Conservation (phyloP, 2,113 vertebrate species). For the Pipra filicauda region DNA sequence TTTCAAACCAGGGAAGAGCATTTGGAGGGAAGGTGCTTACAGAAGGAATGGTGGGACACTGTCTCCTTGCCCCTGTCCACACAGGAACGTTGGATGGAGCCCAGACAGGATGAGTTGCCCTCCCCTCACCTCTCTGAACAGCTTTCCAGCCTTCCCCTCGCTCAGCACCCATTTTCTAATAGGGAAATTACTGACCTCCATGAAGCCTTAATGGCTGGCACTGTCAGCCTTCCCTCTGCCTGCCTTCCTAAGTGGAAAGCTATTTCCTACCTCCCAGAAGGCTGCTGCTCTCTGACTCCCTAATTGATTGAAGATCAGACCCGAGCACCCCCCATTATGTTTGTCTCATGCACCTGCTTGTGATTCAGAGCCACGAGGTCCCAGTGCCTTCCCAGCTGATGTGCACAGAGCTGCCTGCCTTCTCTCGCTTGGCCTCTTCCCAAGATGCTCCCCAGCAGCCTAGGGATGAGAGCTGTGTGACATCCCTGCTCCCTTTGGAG, state of each 20-base stretch:
- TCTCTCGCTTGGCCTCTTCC: background rate
- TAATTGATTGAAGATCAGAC: slow-evolving; percentile 43
- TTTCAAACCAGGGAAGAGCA: background rate
- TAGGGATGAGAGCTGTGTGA: background rate
- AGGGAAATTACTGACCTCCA: background rate
- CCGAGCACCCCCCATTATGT: background rate
- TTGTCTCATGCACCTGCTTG: background rate
- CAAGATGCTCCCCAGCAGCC: background rate
- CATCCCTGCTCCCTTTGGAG: background rate
- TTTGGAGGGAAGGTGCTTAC: background rate
- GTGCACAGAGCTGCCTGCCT: background rate
- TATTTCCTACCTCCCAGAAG: slow-evolving; percentile 14
- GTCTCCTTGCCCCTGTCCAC: background rate
- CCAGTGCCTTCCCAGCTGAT: background rate
- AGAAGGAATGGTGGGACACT: background rate
- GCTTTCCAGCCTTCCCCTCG: background rate
- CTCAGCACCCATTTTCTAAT: background rate
- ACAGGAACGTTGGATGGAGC: background rate
- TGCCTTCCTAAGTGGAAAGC: slow-evolving; percentile 29
- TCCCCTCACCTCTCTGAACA: background rate
- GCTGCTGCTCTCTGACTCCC: slow-evolving; percentile 44
- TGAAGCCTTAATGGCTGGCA: background rate
- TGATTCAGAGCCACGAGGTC: background rate
- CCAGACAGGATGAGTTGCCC: background rate
- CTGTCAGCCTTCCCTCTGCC: slow-evolving; percentile 17